A percentile compares a stretch with the other conserved stretches of the same genome.
phyloP scores from a whole-genome alignment of 2,113 vertebrate species.

The Mesoclemmys tuberculata region DNA sequence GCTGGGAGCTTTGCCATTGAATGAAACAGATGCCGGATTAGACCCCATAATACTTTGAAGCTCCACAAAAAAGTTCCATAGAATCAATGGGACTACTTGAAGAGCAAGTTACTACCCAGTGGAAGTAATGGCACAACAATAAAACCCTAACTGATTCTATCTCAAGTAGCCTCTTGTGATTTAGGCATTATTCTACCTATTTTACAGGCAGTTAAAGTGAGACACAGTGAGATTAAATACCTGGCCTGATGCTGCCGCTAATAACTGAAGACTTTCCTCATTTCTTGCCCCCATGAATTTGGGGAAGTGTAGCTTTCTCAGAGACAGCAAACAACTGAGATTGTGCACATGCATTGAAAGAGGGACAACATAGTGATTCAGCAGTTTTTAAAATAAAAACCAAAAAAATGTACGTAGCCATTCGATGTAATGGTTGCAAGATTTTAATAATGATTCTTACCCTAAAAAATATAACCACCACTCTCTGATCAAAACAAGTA shows the following conservation, averaged over 20 bases:
- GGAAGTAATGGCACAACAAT: background rate
- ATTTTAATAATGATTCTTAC: background rate
- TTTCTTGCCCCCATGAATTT: background rate
- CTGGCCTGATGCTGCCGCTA: background rate
- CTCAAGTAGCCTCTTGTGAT: background rate
- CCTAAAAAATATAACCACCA: slow-evolving; percentile 15
- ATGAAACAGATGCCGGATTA: background rate
- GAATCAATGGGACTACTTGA: background rate
- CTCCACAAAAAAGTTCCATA: background rate
- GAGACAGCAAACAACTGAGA: background rate
- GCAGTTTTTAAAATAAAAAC: background rate
- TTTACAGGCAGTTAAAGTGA: background rate
- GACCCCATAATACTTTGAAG: background rate
- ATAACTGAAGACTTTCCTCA: background rate
- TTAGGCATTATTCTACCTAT: background rate
- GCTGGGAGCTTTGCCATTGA: background rate
- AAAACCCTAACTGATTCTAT: background rate
- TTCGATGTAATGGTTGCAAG: background rate
- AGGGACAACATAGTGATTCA: background rate
- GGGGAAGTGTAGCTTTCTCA: background rate
- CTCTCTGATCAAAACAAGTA: slow-evolving; percentile 51
- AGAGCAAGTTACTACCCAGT: background rate
- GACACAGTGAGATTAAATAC: background rate
- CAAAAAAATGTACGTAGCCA: background rate
- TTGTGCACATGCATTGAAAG: background rate